Conservation (phyloP, 2,113 vertebrate species). For the Micronycteris hirsuta region DNA sequence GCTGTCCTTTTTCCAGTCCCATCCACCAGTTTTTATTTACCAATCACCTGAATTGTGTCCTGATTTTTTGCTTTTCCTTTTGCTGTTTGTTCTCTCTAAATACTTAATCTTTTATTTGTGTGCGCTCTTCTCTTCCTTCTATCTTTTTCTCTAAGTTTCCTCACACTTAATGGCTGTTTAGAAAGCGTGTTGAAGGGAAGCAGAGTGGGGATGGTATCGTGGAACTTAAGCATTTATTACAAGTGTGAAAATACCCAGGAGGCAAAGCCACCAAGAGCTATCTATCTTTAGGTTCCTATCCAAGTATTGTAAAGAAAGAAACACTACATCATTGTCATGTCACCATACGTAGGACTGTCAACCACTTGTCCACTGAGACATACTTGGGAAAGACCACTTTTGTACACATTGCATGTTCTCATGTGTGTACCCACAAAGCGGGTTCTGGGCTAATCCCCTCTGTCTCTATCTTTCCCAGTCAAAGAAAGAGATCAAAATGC, state of each 20-base stretch:
- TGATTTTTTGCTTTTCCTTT: not conserved
- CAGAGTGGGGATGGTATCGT: not conserved
- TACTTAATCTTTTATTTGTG: not conserved
- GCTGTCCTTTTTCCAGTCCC: not conserved
- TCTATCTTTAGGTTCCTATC: not conserved
- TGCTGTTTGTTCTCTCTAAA: not conserved
- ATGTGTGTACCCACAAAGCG: not conserved
- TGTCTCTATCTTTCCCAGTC: not conserved
- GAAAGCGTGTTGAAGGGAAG: not conserved
- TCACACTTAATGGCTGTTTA: not conserved
- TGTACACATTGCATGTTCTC: accelerated
- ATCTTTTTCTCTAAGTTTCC: not conserved
- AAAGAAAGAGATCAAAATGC: not conserved
- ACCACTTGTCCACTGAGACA: not conserved
- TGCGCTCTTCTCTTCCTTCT: not conserved
- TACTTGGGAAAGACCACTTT: not conserved
- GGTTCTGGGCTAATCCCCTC: not conserved
- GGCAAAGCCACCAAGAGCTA: not conserved
- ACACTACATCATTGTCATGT: not conserved
- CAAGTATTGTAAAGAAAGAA: not conserved
- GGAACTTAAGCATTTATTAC: too few relatives aligned
- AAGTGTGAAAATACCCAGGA: not conserved
- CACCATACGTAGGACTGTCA: not conserved
- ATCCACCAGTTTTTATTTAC: not conserved
- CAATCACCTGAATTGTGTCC: not conserved